Base-by-base conservation (phyloP, 2,797 vertebrate genomes). In the Phataginus tricuspis region DNA sequence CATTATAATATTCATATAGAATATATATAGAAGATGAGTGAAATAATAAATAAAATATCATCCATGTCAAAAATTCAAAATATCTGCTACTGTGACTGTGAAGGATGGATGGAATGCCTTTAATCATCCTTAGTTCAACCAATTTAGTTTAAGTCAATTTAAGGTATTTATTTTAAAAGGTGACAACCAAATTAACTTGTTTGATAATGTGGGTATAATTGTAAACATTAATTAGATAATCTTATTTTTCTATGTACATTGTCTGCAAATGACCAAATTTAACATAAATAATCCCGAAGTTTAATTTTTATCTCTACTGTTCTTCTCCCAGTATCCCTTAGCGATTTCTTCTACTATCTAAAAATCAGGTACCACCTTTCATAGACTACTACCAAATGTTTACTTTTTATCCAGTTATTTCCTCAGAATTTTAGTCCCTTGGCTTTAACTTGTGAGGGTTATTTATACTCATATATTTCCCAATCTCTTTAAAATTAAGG, bases 211-310 rank as follows among this genome's bases (percentile, higher is more conserved):
- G 23, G 27, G 34, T 78, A 91, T 72, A 55, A 72, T 72, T 63
- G 2, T 74, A 83, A 86, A 72, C 12, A 51, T 37, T 78, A 83
- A 83, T 78, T 86, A 68, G 39, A 84, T 85, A 25, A 83, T 45
- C 37, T 72, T 94, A 71, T 72, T 92, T 89, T 80, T 59, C 45
- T 21, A 29, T 57, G 27, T 49, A 37, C 2, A 37, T 75, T 61
- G 11, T 29, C 64, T 34, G 75, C 69, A 79, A 93, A 79, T 74
- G 42, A 86, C 4, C 75, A 83, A 37, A 87, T 83, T 91, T 94
- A 93, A 80, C 27, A 45, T 61, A 71, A 4, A 66, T 82, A 29
- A 61, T 42, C 31, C 45, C 5, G 68, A 77, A 72, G 29, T 79
- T 91, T 68, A 37, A 71, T 57, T 92, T 61, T 85, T 64, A 53